These are phyloP conservation scores for Oreotrochilus melanogaster DNA, from an alignment of 2,113 vertebrate species.

Conservation along the genomic window DNA sequence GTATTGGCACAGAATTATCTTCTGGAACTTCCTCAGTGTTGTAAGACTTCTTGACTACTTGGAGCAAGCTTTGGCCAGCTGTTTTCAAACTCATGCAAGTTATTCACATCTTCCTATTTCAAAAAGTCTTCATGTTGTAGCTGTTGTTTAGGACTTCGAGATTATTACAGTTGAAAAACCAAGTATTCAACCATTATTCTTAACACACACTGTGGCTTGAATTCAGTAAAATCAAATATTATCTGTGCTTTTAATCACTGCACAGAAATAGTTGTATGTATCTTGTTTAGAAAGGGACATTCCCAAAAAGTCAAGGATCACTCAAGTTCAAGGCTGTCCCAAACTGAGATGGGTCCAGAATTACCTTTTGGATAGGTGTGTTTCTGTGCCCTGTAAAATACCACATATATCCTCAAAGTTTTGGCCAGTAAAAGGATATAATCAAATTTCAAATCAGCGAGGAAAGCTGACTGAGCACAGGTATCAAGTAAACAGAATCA, in stretches of 20 bases:
- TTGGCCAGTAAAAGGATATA: not conserved
- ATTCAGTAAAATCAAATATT: not conserved
- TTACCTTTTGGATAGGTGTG: fast-evolving
- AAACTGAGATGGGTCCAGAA: not conserved
- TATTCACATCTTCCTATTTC: not conserved
- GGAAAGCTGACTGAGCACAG: fast-evolving
- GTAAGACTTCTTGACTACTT: conserved; percentile 50
- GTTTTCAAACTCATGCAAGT: conserved; percentile 4
- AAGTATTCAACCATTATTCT: not conserved
- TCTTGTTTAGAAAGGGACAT: not conserved
- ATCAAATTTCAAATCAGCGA: not conserved
- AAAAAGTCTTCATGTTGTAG: not conserved
- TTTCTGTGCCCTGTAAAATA: fast-evolving
- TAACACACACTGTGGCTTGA: not conserved
- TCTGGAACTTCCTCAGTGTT: conserved; percentile 30
- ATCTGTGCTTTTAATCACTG: not conserved
- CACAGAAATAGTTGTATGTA: not conserved
- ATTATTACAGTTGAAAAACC: not conserved
- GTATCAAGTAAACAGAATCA: not conserved
- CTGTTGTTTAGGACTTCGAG: not conserved
- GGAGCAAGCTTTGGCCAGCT: conserved; percentile 52
- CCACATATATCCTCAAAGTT: not conserved
- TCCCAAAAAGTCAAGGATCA: not conserved
- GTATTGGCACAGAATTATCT: not conserved
- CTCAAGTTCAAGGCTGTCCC: not conserved